Evolutionary conservation across 1,140 invertebrate genomes (phyloP), one percentile per base, ranked within the genome.

Genomic region (Dufourea novaeangliae): DNA sequence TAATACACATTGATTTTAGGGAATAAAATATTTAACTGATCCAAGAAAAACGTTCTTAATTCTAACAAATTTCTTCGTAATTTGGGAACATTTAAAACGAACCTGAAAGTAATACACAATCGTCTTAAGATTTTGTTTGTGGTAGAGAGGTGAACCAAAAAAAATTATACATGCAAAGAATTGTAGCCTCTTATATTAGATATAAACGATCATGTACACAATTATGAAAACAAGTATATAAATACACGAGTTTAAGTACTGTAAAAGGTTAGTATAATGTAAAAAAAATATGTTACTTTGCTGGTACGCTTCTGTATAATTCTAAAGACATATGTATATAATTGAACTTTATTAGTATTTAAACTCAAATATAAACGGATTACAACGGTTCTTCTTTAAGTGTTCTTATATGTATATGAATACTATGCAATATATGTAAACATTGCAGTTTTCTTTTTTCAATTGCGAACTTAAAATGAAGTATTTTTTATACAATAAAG

Each of bases 81-180:
- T 52, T 93, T 93, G 11, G 95, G 95, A 25, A 94, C 92, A 75
- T 93, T 92, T 41, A 93, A 88, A 73, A 95, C 91, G 27, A 95
- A 92, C 88, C 95, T 95, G 87, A 86, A 85, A 89, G 84, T 83
- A 86, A 77, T 68, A 84, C 63, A 44, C 74, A 32, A 75, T 62
- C 37, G 70, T 78, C 39, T 66, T 66, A 46, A 62, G 27, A 29
- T 56, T 17, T 56, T 41, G 44, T n/a, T 46, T n/a, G 20, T 41
- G 3, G 37, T 56, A 5, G 1, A 56, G 57, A 50, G 8, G 6
- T 50, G 7, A 8, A 50, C 5, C 37, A n/a, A 61, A 39, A 1
- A 41, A 37, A 39, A 39, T 22, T n/a, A 46, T 20, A 29, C 25
- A 57, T 39, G 11, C 14, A 68, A 2, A 44, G 20, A 41, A 37